A percentile compares a stretch with the other conserved stretches of the same genome.
Conservation (phyloP, 2,888 invertebrate genomes). For the Harmothoe impar region DNA sequence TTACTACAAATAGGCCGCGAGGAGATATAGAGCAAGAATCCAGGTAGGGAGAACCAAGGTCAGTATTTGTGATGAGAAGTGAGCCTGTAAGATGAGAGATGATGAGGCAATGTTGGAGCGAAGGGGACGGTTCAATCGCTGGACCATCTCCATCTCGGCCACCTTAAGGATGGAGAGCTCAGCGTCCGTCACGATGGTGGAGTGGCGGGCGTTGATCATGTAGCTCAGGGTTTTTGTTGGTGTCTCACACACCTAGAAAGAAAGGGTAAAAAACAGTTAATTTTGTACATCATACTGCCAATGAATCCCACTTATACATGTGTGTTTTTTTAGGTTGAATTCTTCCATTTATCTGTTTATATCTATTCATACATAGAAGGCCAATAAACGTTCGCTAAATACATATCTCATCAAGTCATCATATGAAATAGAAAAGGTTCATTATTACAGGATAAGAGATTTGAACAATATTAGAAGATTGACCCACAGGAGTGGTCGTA, state of each 20-base stretch:
- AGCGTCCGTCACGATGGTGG: conserved; percentile 67
- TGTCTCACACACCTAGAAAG: conserved; percentile 64
- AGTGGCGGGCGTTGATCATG: conserved; percentile 67
- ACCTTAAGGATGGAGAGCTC: conserved; percentile 70
- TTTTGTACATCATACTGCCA: neutral
- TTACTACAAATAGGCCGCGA: neutral
- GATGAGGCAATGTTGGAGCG: conserved; percentile 48
- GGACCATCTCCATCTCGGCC: conserved; percentile 64
- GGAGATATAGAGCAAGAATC: conserved; percentile 9
- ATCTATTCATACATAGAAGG: no score
- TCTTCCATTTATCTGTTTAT: no score
- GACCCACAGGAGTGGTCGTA: no score
- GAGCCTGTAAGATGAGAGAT: neutral
- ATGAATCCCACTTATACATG: neutral
- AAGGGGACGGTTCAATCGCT: conserved; percentile 57
- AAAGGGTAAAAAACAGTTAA: neutral
- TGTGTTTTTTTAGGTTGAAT: no score
- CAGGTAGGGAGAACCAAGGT: neutral
- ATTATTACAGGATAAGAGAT: no score
- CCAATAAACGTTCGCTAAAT: no score
- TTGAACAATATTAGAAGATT: no score
- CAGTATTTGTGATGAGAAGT: neutral
- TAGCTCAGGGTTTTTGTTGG: conserved; percentile 65
- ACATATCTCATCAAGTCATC: no score
- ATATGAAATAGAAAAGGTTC: no score